Evolutionary conservation across 30 jellyfish, hydroid and myxozoan species (phyloP), one percentile per base, ranked within the genome.

Genomic region (Sanderia malayensis): DNA sequence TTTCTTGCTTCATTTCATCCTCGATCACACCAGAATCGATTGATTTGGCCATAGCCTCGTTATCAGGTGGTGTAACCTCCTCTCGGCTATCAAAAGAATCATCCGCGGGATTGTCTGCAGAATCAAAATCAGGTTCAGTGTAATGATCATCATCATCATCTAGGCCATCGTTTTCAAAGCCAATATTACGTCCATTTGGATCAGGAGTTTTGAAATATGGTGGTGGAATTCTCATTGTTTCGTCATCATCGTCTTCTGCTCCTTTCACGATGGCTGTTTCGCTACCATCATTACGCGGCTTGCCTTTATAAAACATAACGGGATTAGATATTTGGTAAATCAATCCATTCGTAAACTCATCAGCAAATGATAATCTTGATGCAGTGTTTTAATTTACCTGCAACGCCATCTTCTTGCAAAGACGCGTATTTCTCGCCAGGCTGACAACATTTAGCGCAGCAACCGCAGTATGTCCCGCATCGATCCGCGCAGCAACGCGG

Each of bases 371-470:
- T 8, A 15, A 41, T 8, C 55, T n/a, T 37, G 6, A 37, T 37
- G 52, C 13, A 4, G 6, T 37, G 6, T 49, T 49, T 49, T 49
- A 15, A 49, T 15, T 9, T 19, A 49, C 89, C 89, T 22, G 86
- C 70, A 25, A 46, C 86, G 8, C 70, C 85, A 7, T 77, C 86
- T 27, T 80, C 96, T 0, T 81, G 74, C 71, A 82, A 31, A 2
- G 98, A 90, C 7, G 96, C 74, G 59, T 77, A 89, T 68, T 62
- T 90, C 41, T 80, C 89, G 1, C 89, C 82, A n/a, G 97, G 93
- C 45, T 59, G 30, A 49, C 97, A 89, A 37, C 95, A 89, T 22
- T 57, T 79, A 17, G 81, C 90, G 46, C 86, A 82, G 62, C 67
- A 80, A 30, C 87, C 88, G 52, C 91, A 83, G 71, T 68, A 82